Percentiles rank a stretch among this genome's conserved stretches.
These are phyloP conservation scores for Gambusia affinis DNA, from an alignment of 2,113 vertebrate genomes.

Conservation along the genomic window DNA sequence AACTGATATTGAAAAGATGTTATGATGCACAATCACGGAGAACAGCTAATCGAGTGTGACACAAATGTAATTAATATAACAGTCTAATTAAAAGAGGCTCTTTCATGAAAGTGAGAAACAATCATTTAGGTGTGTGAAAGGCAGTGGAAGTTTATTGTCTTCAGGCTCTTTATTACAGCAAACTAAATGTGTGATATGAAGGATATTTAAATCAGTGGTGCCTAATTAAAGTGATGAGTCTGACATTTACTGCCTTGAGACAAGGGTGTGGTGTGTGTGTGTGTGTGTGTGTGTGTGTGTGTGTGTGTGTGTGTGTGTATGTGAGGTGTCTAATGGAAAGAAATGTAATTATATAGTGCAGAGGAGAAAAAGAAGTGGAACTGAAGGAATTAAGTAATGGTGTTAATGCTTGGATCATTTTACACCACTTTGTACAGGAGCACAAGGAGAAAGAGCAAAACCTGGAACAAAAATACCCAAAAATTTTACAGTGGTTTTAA, in stretches of 20 bases:
- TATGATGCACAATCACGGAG: neutral
- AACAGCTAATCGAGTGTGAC: neutral
- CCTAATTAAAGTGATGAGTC: conserved; percentile 41
- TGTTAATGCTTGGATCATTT: conserved; percentile 22
- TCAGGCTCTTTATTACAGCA: conserved; percentile 13
- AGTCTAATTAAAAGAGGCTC: conserved; percentile 3
- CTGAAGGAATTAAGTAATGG: conserved; percentile 6
- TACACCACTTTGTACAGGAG: conserved; percentile 7
- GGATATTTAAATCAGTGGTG: conserved; percentile 58
- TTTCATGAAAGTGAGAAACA: conserved; percentile 27
- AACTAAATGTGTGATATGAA: conserved; percentile 44
- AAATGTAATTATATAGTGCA: conserved; percentile 58
- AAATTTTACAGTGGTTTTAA: conserved; percentile 17
- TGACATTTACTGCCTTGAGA: conserved; percentile 65
- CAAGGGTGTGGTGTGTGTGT: conserved; percentile 48
- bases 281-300: conserved; percentile 39
- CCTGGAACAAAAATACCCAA: too few species aligned
- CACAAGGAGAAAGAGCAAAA: conserved; percentile 8
- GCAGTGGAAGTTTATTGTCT: conserved; percentile 21
- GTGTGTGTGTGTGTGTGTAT: conserved; percentile 30
- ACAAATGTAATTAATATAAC: conserved; percentile 28
- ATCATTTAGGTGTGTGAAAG: conserved; percentile 15
- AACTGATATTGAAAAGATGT: conserved; percentile 8
- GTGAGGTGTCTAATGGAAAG: conserved; percentile 43
- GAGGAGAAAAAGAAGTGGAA: conserved; percentile 31